These are phyloP conservation scores for Diploptera punctata DNA, from an alignment of 2,888 invertebrate genomes.

Conservation along the genomic window DNA sequence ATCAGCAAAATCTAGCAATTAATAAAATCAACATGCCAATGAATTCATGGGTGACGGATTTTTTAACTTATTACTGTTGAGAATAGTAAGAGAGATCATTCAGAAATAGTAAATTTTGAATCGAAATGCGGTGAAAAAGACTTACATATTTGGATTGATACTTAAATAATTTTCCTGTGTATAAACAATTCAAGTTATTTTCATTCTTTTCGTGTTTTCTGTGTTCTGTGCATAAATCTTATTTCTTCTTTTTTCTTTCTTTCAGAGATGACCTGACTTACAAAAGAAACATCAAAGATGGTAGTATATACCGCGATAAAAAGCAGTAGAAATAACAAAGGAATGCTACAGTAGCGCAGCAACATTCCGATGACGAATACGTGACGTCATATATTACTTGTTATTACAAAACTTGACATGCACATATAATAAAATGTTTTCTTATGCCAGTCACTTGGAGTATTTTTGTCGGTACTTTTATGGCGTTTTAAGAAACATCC, in stretches of 20 bases:
- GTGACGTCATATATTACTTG: not conserved
- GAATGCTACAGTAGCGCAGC: not conserved
- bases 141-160: no score
- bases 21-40: no score
- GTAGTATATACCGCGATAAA: not conserved
- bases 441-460: not conserved
- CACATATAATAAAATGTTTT: not conserved
- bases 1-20: no score
- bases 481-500: not conserved
- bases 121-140: no score
- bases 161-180: no score
- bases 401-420: not conserved
- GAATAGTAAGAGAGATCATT: no score
- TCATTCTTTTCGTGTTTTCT: not conserved
- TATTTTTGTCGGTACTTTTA: not conserved
- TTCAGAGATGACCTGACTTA: not conserved
- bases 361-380: not conserved
- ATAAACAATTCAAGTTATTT: not conserved
- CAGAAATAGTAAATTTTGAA: no score
- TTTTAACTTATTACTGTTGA: no score
- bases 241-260: not conserved
- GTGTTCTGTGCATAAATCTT: not conserved
- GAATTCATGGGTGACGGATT: no score
- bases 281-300: not conserved
- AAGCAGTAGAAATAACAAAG: not conserved